Conservation (phyloP, 2,113 vertebrate species). For the Gallinago paraguaiae region DNA sequence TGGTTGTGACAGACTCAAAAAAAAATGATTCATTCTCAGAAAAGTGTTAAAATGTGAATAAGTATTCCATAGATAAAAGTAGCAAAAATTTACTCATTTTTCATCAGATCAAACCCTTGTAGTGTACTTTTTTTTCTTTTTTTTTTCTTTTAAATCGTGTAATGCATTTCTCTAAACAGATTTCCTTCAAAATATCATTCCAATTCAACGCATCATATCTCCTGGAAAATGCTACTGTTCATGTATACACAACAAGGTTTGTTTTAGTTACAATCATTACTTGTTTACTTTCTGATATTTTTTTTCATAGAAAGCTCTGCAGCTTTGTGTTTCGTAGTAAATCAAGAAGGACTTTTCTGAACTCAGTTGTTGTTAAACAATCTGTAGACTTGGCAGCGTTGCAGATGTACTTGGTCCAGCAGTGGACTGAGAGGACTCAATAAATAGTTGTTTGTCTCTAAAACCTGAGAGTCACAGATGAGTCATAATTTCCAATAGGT, state of each 20-base stretch:
- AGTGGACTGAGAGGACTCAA: background rate
- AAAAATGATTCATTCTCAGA: background rate
- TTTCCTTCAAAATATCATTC: slow-evolving; percentile 86
- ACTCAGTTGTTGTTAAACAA: background rate
- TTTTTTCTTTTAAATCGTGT: background rate
- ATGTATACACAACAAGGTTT: slow-evolving; percentile 87
- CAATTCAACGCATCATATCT: slow-evolving; percentile 85
- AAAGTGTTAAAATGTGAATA: background rate
- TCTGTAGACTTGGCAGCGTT: background rate
- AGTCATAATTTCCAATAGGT: background rate
- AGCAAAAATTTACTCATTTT: background rate
- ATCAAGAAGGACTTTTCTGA: background rate
- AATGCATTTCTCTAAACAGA: slow-evolving; percentile 71
- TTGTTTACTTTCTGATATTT: background rate
- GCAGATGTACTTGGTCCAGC: background rate
- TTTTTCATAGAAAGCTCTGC: background rate
- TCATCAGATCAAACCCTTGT: background rate
- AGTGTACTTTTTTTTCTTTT: background rate
- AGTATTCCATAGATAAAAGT: background rate
- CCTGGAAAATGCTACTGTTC: slow-evolving; percentile 80
- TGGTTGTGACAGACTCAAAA: background rate
- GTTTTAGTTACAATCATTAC: slow-evolving; percentile 65
- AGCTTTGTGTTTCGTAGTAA: background rate
- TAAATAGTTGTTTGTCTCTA: background rate
- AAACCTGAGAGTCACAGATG: background rate